phyloP scores from a whole-genome alignment of 2,113 vertebrate genomes.

The Lophochroa leadbeateri region DNA sequence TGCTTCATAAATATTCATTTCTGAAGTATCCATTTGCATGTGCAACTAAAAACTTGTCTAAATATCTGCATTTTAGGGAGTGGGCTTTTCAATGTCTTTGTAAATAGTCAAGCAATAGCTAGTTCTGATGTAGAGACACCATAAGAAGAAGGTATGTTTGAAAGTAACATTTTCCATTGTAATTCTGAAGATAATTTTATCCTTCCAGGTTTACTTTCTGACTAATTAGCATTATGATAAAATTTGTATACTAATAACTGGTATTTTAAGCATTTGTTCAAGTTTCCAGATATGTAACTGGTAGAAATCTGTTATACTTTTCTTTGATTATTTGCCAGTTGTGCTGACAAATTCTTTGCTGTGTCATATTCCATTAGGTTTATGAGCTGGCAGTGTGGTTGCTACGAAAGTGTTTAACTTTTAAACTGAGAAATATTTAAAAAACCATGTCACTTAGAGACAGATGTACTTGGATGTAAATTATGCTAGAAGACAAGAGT shows the following conservation, averaged over 20 bases:
- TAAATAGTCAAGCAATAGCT: neutral
- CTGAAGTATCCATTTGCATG: neutral
- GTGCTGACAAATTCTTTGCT: constrained; percentile 38
- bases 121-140: neutral
- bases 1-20: neutral
- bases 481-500: neutral
- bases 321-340: constrained; percentile 58
- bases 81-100: neutral
- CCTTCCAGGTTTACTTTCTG: neutral
- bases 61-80: neutral
- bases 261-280: constrained; percentile 15
- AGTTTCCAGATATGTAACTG: constrained; percentile 4
- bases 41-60: neutral
- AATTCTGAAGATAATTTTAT: neutral
- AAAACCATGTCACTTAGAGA: neutral
- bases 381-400: constrained; percentile 21
- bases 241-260: constrained; percentile 3
- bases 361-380: constrained; percentile 38
- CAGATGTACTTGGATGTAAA: neutral
- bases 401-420: constrained; percentile 45
- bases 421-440: constrained; percentile 39
- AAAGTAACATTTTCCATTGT: neutral
- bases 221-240: constrained; percentile 1
- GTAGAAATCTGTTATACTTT: constrained; percentile 22
- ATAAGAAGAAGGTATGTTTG: neutral